Evolutionary conservation across 23 tunicate species (phyloP), one percentile per base, ranked within the genome.

Genomic region (Phallusia fumigata): DNA sequence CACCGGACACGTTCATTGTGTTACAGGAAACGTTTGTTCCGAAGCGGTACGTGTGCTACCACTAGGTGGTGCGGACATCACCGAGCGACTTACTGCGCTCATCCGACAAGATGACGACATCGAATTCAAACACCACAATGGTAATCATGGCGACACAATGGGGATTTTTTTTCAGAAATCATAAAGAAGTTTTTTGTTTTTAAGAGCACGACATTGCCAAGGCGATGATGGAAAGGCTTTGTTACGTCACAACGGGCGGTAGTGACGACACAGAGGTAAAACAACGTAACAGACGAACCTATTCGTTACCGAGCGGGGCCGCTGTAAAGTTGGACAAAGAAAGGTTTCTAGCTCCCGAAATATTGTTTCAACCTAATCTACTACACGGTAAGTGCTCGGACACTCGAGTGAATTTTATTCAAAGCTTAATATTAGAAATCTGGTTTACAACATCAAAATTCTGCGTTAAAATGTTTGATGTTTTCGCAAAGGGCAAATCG

Each of bases 141-240:
- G 78, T 65, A n/a, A 0, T 79, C 0, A 79, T 6, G 3, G 13
- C 11, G 69, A 6, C 69, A 58, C 28, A n/a, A n/a, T n/a, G n/a
- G n/a, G n/a, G n/a, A n/a, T n/a, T n/a, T n/a, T n/a, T n/a, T n/a
- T n/a, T n/a, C n/a, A n/a, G n/a, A n/a, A n/a, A n/a, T n/a, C n/a
- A n/a, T n/a, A n/a, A n/a, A n/a, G n/a, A n/a, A n/a, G n/a, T n/a
- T n/a, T n/a, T n/a, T n/a, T n/a, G n/a, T n/a, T 18, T 64, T 36
- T 3, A 50, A 87, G 91, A 82, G n/a, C 77, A 76, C n/a, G 83
- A 64, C 72, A 84, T 89, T 26, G 80, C 82, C 15, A 77, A 69
- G 31, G 79, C 86, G 30, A 84, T 89, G 85, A 84, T 89, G 83
- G 93, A 89, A 76, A 36, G 83, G 33, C 78, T 84, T 2, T 84